These are phyloP conservation scores for Tenthredo mesomela DNA, from an alignment of 2,888 invertebrate species.

Conservation along the genomic window DNA sequence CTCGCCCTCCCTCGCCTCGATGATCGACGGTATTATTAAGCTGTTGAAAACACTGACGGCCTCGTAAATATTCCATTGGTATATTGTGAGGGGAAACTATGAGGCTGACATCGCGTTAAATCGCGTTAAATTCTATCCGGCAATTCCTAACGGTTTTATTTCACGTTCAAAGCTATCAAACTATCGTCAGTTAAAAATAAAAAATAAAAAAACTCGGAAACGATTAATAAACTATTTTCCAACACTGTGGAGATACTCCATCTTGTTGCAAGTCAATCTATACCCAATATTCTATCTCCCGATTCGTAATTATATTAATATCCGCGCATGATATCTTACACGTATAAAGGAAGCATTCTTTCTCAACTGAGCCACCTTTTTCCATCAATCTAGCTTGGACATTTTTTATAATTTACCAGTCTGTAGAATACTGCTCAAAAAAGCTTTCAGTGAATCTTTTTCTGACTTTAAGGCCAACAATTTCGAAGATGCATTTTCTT, in stretches of 20 bases:
- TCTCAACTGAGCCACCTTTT: too few relatives aligned
- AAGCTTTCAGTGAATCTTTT: too few relatives aligned
- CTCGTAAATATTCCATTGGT: constrained; percentile 48
- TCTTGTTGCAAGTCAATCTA: background rate
- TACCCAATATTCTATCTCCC: background rate
- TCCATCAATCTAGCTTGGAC: too few relatives aligned
- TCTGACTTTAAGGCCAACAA: too few relatives aligned
- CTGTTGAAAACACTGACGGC: constrained; percentile 45
- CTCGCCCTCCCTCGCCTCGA: background rate
- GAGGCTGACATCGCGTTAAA: constrained; percentile 37
- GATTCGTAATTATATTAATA: background rate
- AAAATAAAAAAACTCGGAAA: background rate
- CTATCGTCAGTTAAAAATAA: background rate
- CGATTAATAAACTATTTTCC: background rate
- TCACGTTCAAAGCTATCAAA: background rate
- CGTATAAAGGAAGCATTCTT: too few relatives aligned
- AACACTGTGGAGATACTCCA: background rate
- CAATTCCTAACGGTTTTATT: constrained; percentile 26
- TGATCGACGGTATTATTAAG: constrained; percentile 52
- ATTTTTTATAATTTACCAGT: too few relatives aligned
- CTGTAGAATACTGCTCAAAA: too few relatives aligned
- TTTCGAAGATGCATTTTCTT: too few relatives aligned
- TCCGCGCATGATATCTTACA: too few relatives aligned
- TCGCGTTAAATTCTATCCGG: constrained; percentile 11
- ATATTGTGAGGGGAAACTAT: background rate